Base-by-base conservation (phyloP, 2,113 vertebrate genomes). In the Cygnus atratus region DNA sequence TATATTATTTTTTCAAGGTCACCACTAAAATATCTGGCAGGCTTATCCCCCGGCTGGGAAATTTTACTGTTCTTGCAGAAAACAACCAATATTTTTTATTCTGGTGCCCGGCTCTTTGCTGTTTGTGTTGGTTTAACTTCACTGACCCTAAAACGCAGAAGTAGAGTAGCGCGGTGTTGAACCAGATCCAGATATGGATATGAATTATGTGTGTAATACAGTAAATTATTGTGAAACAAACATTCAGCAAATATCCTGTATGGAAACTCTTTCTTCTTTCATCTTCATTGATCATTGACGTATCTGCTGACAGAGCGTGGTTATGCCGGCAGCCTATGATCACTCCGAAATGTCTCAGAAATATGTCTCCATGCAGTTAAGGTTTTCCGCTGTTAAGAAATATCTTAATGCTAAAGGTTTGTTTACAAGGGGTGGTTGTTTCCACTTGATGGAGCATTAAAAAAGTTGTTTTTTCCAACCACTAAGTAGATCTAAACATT, bases 401-500 rank as follows among this genome's bases (percentile, higher is more conserved):
- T 97, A 95, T 91, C 97, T 97, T 97, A 77, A 96, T 95, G 96
- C 91, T 97, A 88, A 97, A 98, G 97, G 93, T 98, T 98, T 98
- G 97, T 98, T 98, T 98, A 98, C 96, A 98, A 98, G 97, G 95
- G 97, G 96, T 97, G 86, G 96, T 97, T 98, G 97, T 98, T 98
- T 98, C 97, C 98, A 98, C 97, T 98, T 96, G 96, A 93, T 86
- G 88, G 96, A 94, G 96, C 87, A 44, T 96, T 97, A 70, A 97
- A 97, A n/a, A 97, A 96, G 98, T 98, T 98, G 96, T 98, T 98
- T 98, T 98, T 98, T 98, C 98, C 98, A 97, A 98, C 98, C 98
- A 96, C 98, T 98, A 98, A 98, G 97, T 97, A 96, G 96, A 98
- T 98, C 98, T 98, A 98, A 98, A 98, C 97, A 97, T 97, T 97